Evolutionary conservation across 2,888 invertebrate genomes (phyloP).

Genomic region (Tetragonula carbonaria): DNA sequence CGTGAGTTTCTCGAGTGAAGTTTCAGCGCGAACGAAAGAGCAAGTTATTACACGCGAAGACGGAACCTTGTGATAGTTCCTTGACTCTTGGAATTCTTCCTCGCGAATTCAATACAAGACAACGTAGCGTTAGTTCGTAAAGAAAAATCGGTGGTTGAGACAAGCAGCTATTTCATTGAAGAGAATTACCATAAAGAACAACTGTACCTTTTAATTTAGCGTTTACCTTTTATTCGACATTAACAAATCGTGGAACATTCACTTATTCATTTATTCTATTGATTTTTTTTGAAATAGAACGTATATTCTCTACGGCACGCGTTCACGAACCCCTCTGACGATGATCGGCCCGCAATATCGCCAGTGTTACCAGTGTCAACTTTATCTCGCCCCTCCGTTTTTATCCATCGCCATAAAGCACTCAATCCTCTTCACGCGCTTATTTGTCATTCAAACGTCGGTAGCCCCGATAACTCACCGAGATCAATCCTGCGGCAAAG

Average conservation of each 20-base stretch:
- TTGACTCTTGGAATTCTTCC: not conserved
- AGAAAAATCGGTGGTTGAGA: too few species aligned
- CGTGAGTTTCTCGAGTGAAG: not conserved
- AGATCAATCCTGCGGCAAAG: not conserved
- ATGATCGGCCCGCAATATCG: not conserved
- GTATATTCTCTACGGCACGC: too few species aligned
- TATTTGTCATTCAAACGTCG: slow-evolving; percentile 18
- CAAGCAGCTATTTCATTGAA: too few species aligned
- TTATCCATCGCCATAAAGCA: not conserved
- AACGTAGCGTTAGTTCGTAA: too few species aligned
- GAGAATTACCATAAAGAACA: too few species aligned
- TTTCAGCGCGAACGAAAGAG: not conserved
- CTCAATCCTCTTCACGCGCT: not conserved
- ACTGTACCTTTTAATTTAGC: too few species aligned
- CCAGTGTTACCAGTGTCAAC: not conserved
- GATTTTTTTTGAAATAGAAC: too few species aligned
- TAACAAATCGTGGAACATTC: too few species aligned
- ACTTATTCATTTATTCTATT: too few species aligned
- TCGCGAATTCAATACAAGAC: not conserved
- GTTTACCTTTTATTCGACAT: too few species aligned
- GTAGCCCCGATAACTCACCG: slow-evolving; percentile 8
- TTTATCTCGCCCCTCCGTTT: not conserved
- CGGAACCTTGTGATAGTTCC: not conserved
- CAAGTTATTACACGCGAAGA: not conserved
- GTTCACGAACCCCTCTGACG: not conserved